Evolutionary conservation across 2,113 vertebrate genomes (phyloP), one percentile per base, ranked within the genome.

Genomic region (Oplegnathus fasciatus): DNA sequence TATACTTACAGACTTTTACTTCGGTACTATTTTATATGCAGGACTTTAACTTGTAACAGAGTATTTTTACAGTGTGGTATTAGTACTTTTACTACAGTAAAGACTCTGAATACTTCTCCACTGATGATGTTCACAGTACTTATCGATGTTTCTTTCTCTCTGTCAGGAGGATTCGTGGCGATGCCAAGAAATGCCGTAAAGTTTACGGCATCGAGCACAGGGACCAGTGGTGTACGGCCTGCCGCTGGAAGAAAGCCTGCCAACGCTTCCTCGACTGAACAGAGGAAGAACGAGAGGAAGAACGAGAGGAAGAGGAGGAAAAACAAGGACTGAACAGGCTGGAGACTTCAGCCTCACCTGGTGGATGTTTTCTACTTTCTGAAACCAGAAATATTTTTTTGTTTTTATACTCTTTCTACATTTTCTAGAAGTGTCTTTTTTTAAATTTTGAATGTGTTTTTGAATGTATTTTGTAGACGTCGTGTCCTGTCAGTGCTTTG

Each of bases 101-200:
- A n/a, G n/a, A n/a, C n/a, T n/a, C n/a, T n/a, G n/a, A n/a, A n/a
- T n/a, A n/a, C n/a, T n/a, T n/a, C n/a, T n/a, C n/a, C n/a, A n/a
- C n/a, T n/a, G n/a, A n/a, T n/a, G n/a, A n/a, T n/a, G n/a, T n/a
- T n/a, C n/a, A n/a, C n/a, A n/a, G n/a, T n/a, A n/a, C n/a, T n/a
- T n/a, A n/a, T n/a, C 10, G 42, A 2, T 18, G 28, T 60, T 32
- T n/a, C 15, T 62, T 0, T 37, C 30, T n/a, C 5, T 17, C 8
- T 40, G 20, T 11, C 92, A 98, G 98, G 94, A 97, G 97, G 93
- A 91, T 96, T 69, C 97, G 98, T 0, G 97, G 97, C 0, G 97
- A 98, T 81, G 98, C 97, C 46, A 98, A 98, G 80, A 98, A 98
- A 85, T 99, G 98, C 90, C 96, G 97, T 2, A 99, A 98, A 68